Evolutionary conservation across 2,113 vertebrate species (phyloP), one percentile per base, ranked within the genome.

Genomic region (Passer montanus): DNA sequence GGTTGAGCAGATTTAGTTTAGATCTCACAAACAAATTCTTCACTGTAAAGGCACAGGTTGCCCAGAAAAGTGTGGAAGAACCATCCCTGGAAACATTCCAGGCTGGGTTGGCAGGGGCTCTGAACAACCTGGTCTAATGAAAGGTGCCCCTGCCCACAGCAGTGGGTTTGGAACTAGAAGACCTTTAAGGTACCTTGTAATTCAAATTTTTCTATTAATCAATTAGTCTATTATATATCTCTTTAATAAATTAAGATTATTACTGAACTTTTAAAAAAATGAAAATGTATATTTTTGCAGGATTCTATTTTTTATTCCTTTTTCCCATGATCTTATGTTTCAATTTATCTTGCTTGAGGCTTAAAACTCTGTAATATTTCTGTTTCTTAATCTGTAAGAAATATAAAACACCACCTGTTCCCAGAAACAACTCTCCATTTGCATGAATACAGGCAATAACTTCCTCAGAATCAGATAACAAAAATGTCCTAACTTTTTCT

Each of bases 71-170:
- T 0, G 4, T 27, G 21, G n/a, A 62, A 69, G 9, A 1, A n/a
- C 3, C 11, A 26, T 23, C 22, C 35, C n/a, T 49, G 35, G 35
- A 62, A 62, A 39, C 15, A 53, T 49, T 43, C 35, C 49, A 43
- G 41, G 18, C 18, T 0, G 1, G 3, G 7, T 7, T 62, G 18
- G 31, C 62, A 43, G 9, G 2, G 4, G 12, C 6, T 69, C 49
- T 55, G 63, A 35, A 12, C 64, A 33, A 11, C 22, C 13, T 22
- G 31, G 5, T 43, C 18, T 31, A 43, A 46, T 13, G 19, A 26
- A 55, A 62, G 14, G 3, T 20, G 8, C 49, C 10, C 7, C 26
- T 49, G 12, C 10, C 30, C 12, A 19, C 1, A 5, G 22, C 10
- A 49, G 18, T 11, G 10, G 4, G 2, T 15, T 7, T 69, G 39